Evolutionary conservation across 2,888 invertebrate species (phyloP), one percentile per base, ranked within the genome.

Genomic region (Cerastis leucographa): DNA sequence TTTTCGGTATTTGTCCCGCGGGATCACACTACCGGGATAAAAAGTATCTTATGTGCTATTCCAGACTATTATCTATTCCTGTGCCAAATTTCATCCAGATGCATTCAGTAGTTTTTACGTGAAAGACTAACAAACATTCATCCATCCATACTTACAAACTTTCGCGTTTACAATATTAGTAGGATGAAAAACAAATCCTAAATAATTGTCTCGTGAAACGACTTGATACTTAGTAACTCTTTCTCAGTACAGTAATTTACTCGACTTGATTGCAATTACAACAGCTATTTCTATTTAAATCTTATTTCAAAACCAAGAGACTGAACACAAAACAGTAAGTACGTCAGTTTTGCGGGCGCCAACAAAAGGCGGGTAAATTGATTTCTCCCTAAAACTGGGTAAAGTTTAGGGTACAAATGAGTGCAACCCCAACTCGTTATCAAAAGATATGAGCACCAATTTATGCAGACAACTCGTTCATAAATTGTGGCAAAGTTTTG

Each of bases 391-490:
- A 68, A 82, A 78, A 75, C 76, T 74, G 66, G 40, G 29, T n/a
- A 69, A 75, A 81, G 71, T 85, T 78, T 68, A 44, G 72, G 74
- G 72, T 74, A 85, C 79, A 81, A 86, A 86, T 80, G 71, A 88
- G 76, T 85, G 83, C 81, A 88, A 74, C 72, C 80, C 71, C 54
- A 83, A 78, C 81, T 87, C 84, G 80, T 87, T 84, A 85, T 71
- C 54, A 70, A 84, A 87, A 83, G 85, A 89, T 87, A 82, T 80
- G 67, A 79, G 81, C 76, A 66, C 74, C 59, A 76, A 87, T 89
- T 89, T 84, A 89, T 87, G 78, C 78, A 79, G 79, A 81, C 73
- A 84, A 83, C 70, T 87, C 74, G 73, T 81, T 82, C 74, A 80
- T 88, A 86, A 86, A 87, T 83, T 88, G 74, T 80, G 62, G 61